Conservation (phyloP, 2,797 vertebrate species). For the Galago senegalensis region DNA sequence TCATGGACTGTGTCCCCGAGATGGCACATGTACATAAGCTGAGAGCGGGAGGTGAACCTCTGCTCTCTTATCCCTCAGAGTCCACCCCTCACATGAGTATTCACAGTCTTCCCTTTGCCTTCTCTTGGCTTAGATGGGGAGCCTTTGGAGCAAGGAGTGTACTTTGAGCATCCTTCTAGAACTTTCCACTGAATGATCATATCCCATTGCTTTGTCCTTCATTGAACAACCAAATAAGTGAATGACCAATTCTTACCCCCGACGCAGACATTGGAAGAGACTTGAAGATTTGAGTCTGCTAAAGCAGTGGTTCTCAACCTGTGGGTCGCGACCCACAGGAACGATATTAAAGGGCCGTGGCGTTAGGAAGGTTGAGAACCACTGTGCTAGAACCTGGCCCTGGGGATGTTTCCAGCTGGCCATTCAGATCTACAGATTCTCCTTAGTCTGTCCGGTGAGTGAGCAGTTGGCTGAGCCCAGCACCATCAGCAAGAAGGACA, state of each 20-base stretch:
- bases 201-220: neutral
- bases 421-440: neutral
- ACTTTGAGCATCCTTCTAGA: neutral
- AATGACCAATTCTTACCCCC: rapidly evolving
- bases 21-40: too few species aligned
- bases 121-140: neutral
- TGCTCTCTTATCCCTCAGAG: neutral
- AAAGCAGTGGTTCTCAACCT: too few species aligned
- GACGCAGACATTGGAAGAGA: neutral
- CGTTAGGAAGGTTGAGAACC: too few species aligned
- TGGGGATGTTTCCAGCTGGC: neutral
- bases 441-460: too few species aligned
- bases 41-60: neutral
- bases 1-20: rapidly evolving
- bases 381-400: neutral
- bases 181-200: neutral
- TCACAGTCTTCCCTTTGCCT: neutral
- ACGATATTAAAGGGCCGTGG: too few species aligned
- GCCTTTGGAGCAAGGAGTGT: neutral
- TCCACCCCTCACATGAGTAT: rapidly evolving
- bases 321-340: too few species aligned
- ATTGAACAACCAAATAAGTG: neutral
- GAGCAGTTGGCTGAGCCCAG: neutral
- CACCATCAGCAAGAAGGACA: neutral
- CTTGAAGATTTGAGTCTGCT: neutral